These are phyloP conservation scores for Xenentodon cancila DNA, from an alignment of 2,797 vertebrate species.

Conservation along the genomic window DNA sequence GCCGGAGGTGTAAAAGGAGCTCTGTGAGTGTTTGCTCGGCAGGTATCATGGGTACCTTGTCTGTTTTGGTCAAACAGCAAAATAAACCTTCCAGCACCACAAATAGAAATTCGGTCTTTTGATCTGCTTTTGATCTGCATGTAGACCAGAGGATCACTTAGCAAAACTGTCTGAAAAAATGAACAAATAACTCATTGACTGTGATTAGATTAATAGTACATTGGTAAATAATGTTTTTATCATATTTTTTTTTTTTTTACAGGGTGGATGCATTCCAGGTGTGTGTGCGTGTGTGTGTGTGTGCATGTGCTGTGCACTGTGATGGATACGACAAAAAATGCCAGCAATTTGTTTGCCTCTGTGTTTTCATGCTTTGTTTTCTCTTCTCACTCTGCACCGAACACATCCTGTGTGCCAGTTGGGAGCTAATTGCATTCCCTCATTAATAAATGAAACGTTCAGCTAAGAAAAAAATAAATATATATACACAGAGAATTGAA, in stretches of 20 bases:
- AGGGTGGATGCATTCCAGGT: background rate
- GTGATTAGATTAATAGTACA: conserved; percentile 32
- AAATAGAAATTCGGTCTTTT: conserved; percentile 6
- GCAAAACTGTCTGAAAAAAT: conserved; percentile 24
- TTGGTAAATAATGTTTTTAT: conserved; percentile 29
- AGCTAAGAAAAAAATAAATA: conserved; percentile 60
- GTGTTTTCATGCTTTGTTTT: conserved; percentile 63
- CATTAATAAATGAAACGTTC: conserved; percentile 70
- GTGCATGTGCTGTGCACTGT: background rate
- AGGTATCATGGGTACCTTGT: background rate
- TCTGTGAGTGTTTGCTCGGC: no score
- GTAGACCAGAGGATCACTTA: conserved; percentile 11
- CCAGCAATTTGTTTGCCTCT: conserved; percentile 25
- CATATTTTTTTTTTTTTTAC: conserved; percentile 7
- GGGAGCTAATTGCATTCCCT: conserved; percentile 65
- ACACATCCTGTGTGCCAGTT: conserved; percentile 40
- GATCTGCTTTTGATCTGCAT: conserved; percentile 4
- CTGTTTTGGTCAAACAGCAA: background rate
- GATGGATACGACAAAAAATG: conserved; percentile 8
- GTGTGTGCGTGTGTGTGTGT: conserved; percentile 3
- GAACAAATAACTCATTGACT: conserved; percentile 23
- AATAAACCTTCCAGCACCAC: background rate
- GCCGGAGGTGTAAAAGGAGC: background rate
- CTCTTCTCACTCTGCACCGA: conserved; percentile 41
- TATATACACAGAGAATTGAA: conserved; percentile 58